Evolutionary conservation across 2,888 invertebrate genomes (phyloP), one percentile per base, ranked within the genome.

Genomic region (Diaphora mendica): DNA sequence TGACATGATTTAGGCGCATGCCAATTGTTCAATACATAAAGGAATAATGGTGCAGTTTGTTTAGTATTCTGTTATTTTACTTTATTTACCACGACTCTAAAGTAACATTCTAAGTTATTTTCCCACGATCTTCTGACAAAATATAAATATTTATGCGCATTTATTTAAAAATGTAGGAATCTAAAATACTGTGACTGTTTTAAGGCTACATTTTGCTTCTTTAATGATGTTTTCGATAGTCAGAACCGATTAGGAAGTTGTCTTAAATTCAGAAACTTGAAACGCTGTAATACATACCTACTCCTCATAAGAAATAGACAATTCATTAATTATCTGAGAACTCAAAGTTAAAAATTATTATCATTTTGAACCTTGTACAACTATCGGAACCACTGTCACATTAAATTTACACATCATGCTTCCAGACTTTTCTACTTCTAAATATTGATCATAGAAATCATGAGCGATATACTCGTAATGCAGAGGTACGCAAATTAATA

Each of bases 401-500:
- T 51, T 51, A 20, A 48, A 20, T 51, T 23, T 51, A 51, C 23
- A 23, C 20, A 55, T 62, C 30, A 30, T 15, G 17, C 8, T 62
- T 30, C 17, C 62, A 30, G 15, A 8, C 8, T 30, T 30, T 62
- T 30, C 62, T 62, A 30, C 30, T 30, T 62, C 17, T 62, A 62
- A 62, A 62, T 8, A 62, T 62, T 17, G 15, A 30, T 13, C 55
- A 26, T 59, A 59, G 55, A 62, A n/a, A 62, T 62, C 30, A 26
- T 62, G 30, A 62, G 30, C 13, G 0, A 62, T 30, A 17, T 30
- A n/a, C n/a, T n/a, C n/a, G n/a, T n/a, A 17, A 62, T 30, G 30
- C 30, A 17, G n/a, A n/a, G n/a, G 17, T 17, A 30, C 7, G 20
- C 39, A 55, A 69, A 64, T 70, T 64, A 62, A 68, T 80, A 62